Evolutionary conservation across 2,888 invertebrate species (phyloP).

Genomic region (Drosophila paramelanica): DNA sequence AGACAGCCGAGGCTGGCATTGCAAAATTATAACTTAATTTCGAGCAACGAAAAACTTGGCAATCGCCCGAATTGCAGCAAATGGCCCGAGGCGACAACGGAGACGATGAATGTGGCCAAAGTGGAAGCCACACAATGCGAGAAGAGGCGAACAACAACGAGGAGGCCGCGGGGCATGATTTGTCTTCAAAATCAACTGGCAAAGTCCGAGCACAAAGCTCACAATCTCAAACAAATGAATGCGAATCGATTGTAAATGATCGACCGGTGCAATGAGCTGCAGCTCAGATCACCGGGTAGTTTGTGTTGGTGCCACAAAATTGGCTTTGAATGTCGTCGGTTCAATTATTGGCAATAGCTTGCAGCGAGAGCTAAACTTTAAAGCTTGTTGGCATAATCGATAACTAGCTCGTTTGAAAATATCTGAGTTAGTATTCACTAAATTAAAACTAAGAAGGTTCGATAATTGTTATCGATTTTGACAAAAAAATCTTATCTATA

Average conservation of each 20-base stretch:
- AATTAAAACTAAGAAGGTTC: neutral
- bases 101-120: constrained; percentile 56
- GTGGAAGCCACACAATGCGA: constrained; percentile 69
- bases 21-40: constrained; percentile 76
- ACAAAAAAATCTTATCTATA: neutral
- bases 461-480: neutral
- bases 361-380: neutral
- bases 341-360: neutral
- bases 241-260: constrained; percentile 16
- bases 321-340: neutral
- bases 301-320: neutral
- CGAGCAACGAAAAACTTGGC: constrained; percentile 52
- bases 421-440: neutral
- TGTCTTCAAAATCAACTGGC: constrained; percentile 67
- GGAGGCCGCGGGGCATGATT: constrained; percentile 70
- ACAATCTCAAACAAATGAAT: constrained; percentile 37
- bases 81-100: constrained; percentile 59
- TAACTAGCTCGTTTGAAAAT: neutral
- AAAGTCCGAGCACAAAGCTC: constrained; percentile 11
- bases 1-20: neutral
- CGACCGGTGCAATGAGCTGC: constrained; percentile 46
- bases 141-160: constrained; percentile 1
- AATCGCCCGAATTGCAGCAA: constrained; percentile 50
- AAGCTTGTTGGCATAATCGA: neutral
- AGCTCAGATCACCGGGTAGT: neutral